Evolutionary conservation across 2,797 vertebrate species (phyloP).

Genomic region (Crenuchus spilurus): DNA sequence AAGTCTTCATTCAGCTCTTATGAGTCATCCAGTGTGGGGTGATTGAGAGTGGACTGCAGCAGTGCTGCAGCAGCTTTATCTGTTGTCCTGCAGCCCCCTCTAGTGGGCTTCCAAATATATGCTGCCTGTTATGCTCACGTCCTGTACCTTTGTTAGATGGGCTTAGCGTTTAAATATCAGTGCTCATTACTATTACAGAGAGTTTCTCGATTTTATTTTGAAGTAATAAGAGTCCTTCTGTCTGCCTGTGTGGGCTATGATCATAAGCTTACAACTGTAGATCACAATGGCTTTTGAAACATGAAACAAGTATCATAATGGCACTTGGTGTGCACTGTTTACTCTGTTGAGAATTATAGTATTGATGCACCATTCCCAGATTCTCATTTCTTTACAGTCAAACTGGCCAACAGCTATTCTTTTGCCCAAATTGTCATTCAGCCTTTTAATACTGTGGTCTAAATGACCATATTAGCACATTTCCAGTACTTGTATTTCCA

Average conservation of each 20-base stretch:
- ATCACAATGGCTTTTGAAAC: not conserved
- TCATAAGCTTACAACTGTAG: not conserved
- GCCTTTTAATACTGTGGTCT: no score
- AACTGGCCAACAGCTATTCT: no score
- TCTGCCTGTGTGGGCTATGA: not conserved
- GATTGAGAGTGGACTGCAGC: constrained; percentile 8
- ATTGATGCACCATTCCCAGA: no score
- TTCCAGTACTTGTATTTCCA: no score
- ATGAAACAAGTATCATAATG: not conserved
- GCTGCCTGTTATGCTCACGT: not conserved
- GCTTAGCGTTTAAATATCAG: not conserved
- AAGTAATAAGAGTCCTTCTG: not conserved
- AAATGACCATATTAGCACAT: no score
- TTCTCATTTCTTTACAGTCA: no score
- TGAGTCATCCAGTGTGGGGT: constrained; percentile 9
- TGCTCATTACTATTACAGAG: not conserved
- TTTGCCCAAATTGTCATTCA: no score
- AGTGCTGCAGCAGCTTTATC: constrained; percentile 10
- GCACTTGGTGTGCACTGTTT: not conserved
- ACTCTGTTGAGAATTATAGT: not conserved
- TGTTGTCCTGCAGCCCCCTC: constrained; percentile 49
- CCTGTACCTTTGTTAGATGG: not conserved
- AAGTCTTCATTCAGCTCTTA: not conserved
- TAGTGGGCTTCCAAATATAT: constrained; percentile 40
- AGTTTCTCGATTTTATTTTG: not conserved